Conservation (phyloP, 2,113 vertebrate species). For the Corythoichthys intestinalis region DNA sequence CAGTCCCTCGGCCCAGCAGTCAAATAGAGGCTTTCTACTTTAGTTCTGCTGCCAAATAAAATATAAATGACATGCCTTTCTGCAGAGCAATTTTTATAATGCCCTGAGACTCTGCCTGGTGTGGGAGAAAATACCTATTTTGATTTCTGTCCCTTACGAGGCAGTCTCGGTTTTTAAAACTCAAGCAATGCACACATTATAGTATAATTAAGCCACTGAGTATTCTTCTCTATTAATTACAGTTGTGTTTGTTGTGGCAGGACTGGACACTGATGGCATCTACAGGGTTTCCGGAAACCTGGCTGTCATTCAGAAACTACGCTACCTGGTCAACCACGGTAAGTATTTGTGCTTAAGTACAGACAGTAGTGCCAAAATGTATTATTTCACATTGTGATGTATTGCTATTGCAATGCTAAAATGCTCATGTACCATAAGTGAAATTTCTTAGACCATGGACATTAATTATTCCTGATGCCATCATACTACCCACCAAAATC, state of each 20-base stretch:
- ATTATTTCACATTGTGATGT: neutral
- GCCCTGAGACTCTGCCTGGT: neutral
- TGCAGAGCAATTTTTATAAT: neutral
- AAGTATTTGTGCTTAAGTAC: slow-evolving; percentile 33
- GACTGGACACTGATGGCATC: slow-evolving; percentile 86
- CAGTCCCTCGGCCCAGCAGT: neutral
- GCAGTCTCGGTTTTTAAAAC: neutral
- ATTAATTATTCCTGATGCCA: too few species aligned
- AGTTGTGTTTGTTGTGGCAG: slow-evolving; percentile 52
- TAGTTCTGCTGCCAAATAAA: neutral
- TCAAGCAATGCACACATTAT: neutral
- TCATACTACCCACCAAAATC: too few species aligned
- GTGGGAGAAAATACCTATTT: neutral
- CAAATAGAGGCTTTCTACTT: neutral
- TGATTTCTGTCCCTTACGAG: neutral
- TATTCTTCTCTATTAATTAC: neutral
- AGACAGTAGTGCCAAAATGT: neutral
- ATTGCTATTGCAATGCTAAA: too few species aligned
- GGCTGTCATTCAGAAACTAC: slow-evolving; percentile 88
- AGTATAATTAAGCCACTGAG: neutral
- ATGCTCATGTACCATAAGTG: too few species aligned
- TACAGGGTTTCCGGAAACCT: slow-evolving; percentile 90
- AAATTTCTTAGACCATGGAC: too few species aligned
- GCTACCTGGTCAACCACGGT: slow-evolving; percentile 87
- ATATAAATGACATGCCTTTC: slow-evolving; percentile 1